Base-by-base conservation (phyloP, 2,888 invertebrate species). In the Antheraea assamensis region DNA sequence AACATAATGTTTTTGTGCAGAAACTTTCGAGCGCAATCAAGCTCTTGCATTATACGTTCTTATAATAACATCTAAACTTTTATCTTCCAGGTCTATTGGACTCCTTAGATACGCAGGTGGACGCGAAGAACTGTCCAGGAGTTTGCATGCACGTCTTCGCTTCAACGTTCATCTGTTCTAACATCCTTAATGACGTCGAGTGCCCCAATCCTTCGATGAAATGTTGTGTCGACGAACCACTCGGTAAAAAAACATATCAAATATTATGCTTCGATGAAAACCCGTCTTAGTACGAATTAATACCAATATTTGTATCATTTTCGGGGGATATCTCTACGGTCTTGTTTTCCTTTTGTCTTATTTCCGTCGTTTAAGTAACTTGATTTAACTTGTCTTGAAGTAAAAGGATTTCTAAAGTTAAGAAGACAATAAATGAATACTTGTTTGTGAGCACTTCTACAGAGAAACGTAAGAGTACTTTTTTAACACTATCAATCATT, bases 111-210 rank as follows among this genome's bases (percentile, higher is more conserved):
- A 97, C 97, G 78, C 98, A 98, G 75, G 97, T 97, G 75, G 97
- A 97, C 88, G 96, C 97, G 75, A 97, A 97, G 91, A 97, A 98
- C 88, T 98, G 98, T 86, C 98, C 98, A 0, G 98, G 98, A 0
- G 96, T 97, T 74, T 98, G 98, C 90, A 97, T 98, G 76, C 98
- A 98, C 86, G 96, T 97, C 17, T 90, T 98, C 75, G 98, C 98
- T 2, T 97, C 98, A 17, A 68, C 68, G 0, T 92, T 98, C 76
- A 97, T 98, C 83, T 98, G 98, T 88, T 97, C 97, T 88, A 97
- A 98, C 81, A 98, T 98, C 27, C 94, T 97, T 72, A 97, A 98
- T 75, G 96, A 98, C 84, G 96, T 97, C 30, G 96, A 96, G 75
- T 98, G 98, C 83, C 97, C 98, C 35, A 96, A 96, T 74, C 91